A percentile compares a stretch with the other conserved stretches of the same genome.
These are phyloP conservation scores for Enoplolaimus lenunculus DNA, from an alignment of 2,888 invertebrate genomes.

Conservation along the genomic window DNA sequence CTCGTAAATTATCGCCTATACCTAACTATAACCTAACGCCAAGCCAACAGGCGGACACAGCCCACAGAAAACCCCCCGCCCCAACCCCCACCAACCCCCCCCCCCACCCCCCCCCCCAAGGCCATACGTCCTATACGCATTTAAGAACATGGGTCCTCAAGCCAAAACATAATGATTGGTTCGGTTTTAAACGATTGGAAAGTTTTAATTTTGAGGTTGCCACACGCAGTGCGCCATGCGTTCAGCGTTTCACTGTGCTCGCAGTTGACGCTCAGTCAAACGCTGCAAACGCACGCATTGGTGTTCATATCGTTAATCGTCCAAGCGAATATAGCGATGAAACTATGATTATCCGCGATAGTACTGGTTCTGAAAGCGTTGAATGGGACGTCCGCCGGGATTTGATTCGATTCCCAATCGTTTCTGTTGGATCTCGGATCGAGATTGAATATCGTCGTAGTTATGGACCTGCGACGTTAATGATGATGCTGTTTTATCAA, in stretches of 20 bases:
- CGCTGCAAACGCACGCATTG: constrained; percentile 47
- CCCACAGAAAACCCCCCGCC: too few species aligned
- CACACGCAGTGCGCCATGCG: not conserved
- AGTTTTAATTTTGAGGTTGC: not conserved
- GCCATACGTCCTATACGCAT: too few species aligned
- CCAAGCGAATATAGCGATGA: constrained; percentile 71
- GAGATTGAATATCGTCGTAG: constrained; percentile 39
- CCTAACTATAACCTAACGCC: too few species aligned
- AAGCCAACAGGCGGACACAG: too few species aligned
- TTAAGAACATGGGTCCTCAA: too few species aligned
- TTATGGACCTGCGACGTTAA: constrained; percentile 32
- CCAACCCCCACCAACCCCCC: too few species aligned
- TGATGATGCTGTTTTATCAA: constrained; percentile 35
- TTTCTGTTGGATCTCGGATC: constrained; percentile 51
- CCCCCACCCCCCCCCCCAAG: too few species aligned
- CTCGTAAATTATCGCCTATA: too few species aligned
- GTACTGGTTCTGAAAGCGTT: constrained; percentile 45
- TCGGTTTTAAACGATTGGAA: too few species aligned
- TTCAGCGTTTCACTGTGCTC: not conserved
- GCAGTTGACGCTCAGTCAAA: not conserved
- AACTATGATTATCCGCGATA: constrained; percentile 59
- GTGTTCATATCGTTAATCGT: constrained; percentile 71
- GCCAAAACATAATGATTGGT: too few species aligned
- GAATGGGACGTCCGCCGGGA: constrained; percentile 65
- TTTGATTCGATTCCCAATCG: constrained; percentile 72